These are phyloP conservation scores for Harlomillsia oculata DNA, from an alignment of 1,140 invertebrate genomes.

Conservation along the genomic window DNA sequence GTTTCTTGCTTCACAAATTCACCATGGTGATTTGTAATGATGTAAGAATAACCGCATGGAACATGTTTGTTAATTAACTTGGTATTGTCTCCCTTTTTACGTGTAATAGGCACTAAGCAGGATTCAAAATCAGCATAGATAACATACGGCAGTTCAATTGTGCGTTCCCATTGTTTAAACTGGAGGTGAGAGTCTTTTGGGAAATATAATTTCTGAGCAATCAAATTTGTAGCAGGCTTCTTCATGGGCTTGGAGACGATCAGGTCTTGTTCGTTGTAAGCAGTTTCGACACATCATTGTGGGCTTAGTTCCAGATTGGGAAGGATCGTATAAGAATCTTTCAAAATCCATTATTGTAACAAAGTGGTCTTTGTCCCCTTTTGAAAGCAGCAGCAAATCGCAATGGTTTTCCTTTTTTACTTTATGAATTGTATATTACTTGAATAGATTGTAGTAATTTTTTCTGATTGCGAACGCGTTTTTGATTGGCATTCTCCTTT, in stretches of 20 bases:
- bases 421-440: not conserved
- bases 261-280: not conserved
- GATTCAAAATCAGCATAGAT: slow-evolving; percentile 20
- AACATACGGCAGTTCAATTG: not conserved
- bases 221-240: not conserved
- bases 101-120: not conserved
- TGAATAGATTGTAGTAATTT: not conserved
- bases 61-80: slow-evolving; percentile 1
- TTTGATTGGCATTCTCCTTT: not conserved
- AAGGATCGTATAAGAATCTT: not conserved
- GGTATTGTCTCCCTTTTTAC: not conserved
- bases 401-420: not conserved
- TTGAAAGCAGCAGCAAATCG: not conserved
- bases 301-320: no score
- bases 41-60: slow-evolving; percentile 7
- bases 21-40: not conserved
- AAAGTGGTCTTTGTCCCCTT: not conserved
- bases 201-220: not conserved
- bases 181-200: slow-evolving; percentile 1
- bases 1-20: not conserved
- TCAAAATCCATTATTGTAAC: not conserved
- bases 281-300: slow-evolving; percentile 8
- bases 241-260: not conserved
- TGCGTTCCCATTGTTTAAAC: not conserved
- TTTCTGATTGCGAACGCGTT: not conserved